phyloP scores from a whole-genome alignment of 2,797 vertebrate genomes.

The Falco naumanni region DNA sequence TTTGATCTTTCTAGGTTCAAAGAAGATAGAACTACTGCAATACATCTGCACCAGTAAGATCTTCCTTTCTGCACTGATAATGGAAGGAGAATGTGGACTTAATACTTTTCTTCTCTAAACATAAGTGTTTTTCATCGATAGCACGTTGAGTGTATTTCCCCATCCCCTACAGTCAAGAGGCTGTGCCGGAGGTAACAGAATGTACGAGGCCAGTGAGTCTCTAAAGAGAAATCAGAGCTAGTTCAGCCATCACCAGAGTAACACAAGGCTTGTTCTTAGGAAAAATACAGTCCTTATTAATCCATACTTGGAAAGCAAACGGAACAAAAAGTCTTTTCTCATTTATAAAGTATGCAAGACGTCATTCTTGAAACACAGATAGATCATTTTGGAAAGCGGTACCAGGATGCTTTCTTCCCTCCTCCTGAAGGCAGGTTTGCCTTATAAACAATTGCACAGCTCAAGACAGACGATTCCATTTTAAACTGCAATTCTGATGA shows the following conservation, averaged over 20 bases:
- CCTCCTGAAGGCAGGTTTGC: background rate
- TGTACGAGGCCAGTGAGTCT: accelerated
- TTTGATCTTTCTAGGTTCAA: background rate
- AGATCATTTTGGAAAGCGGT: background rate
- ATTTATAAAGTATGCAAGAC: background rate
- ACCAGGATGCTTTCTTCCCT: background rate
- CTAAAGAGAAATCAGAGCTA: background rate
- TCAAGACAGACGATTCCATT: background rate
- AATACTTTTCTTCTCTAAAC: background rate
- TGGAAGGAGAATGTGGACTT: background rate
- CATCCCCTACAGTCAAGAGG: background rate
- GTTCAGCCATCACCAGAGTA: background rate
- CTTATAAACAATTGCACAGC: background rate
- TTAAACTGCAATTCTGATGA: background rate
- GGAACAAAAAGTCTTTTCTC: background rate
- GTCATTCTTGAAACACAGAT: background rate
- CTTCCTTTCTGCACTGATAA: background rate
- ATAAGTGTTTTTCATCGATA: background rate
- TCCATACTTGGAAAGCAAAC: constrained; percentile 5
- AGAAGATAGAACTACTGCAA: background rate
- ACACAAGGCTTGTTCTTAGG: background rate
- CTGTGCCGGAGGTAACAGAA: background rate
- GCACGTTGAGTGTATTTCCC: accelerated
- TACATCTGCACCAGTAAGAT: background rate
- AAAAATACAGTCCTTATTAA: background rate